Percentiles rank a stretch among this genome's conserved stretches.
phyloP scores from a whole-genome alignment of 2,113 vertebrate species.

The Furnarius figulus region DNA sequence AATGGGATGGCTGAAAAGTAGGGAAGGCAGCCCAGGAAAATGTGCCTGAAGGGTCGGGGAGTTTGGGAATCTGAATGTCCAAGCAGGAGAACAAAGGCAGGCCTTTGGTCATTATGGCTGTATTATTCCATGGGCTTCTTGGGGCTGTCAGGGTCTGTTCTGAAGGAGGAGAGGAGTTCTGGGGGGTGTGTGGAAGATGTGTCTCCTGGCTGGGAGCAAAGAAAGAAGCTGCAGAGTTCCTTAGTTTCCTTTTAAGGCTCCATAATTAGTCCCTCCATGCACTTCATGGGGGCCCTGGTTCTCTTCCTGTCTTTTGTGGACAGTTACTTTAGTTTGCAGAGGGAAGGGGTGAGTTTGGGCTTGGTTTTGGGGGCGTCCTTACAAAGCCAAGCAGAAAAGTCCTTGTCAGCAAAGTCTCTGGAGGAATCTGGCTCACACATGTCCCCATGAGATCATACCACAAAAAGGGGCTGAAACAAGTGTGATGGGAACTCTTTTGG shows the following conservation, averaged over 20 bases:
- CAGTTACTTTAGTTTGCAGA: neutral
- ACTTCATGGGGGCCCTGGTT: neutral
- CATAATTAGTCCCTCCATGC: neutral
- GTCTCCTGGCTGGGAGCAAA: neutral
- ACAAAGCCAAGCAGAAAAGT: neutral
- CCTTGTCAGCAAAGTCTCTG: neutral
- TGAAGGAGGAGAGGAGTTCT: neutral
- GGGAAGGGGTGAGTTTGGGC: neutral
- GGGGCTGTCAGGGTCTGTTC: neutral
- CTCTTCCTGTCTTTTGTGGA: neutral
- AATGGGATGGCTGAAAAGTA: conserved; percentile 22
- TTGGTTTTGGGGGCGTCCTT: neutral
- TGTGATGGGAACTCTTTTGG: neutral
- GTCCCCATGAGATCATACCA: neutral
- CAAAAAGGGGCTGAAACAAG: neutral
- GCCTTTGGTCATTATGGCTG: conserved; percentile 10
- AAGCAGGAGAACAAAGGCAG: conserved; percentile 31
- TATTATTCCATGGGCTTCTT: neutral
- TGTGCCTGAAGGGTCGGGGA: conserved; percentile 15
- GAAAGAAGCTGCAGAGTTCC: neutral
- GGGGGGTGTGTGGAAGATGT: neutral
- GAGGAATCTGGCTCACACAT: neutral
- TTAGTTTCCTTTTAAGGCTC: neutral
- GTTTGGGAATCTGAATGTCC: neutral
- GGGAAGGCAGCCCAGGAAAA: conserved; percentile 12